Percentiles rank a stretch among this genome's conserved stretches.
Conservation (phyloP, 2,797 vertebrate species). For the Sebastes cheni region DNA sequence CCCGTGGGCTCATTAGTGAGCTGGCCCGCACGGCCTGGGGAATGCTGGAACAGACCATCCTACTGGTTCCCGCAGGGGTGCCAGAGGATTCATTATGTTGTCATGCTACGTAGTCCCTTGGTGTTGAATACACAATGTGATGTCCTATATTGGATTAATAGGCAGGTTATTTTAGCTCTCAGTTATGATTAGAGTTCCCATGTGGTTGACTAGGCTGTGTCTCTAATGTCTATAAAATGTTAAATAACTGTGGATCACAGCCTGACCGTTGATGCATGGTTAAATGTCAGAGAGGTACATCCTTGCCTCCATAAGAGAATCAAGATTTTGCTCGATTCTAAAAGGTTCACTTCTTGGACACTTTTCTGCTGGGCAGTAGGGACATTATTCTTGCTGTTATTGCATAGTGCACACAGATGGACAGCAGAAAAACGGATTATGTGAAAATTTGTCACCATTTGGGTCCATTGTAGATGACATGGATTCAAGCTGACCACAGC, state of each 20-base stretch:
- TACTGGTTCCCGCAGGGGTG: conserved; percentile 71
- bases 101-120: conserved; percentile 43
- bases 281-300: conserved; percentile 28
- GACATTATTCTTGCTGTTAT: not conserved
- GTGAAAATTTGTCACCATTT: not conserved
- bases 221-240: conserved; percentile 34
- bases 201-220: conserved; percentile 18
- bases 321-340: not conserved
- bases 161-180: conserved; percentile 57
- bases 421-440: not conserved
- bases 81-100: conserved; percentile 69
- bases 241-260: conserved; percentile 35
- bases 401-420: not conserved
- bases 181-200: conserved; percentile 50
- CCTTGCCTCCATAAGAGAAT: not conserved
- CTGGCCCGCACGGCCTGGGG: conserved; percentile 67
- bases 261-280: conserved; percentile 1
- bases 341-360: not conserved
- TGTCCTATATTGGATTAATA: conserved; percentile 69
- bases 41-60: conserved; percentile 76
- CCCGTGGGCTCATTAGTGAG: conserved; percentile 82
- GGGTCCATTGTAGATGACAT: not conserved
- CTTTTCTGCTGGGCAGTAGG: not conserved
- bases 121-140: conserved; percentile 58
- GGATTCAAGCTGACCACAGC: not conserved